Base-by-base conservation (phyloP, 2,113 vertebrate species). In the Corydoras sp. region DNA sequence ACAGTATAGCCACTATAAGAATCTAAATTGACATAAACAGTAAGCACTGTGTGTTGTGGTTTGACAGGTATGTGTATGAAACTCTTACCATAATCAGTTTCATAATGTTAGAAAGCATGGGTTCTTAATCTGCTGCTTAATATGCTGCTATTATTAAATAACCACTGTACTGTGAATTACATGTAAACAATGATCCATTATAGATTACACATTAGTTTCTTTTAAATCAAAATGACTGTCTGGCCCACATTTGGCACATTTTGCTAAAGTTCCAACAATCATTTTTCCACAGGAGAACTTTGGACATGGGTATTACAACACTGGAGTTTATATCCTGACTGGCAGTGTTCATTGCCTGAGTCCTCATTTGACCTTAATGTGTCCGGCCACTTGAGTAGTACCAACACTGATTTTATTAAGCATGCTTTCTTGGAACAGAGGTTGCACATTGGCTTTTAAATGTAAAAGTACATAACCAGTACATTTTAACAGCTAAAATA, bases 381-480 rank as follows among this genome's bases (percentile, higher is more conserved):
- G 63, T 71, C 14, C 32, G 29, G 31, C 29, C 50, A 65, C 51
- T 74, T 74, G 68, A 71, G 66, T 76, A 66, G 74, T 67, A 71
- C 71, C 68, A 35, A 61, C 43, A 62, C 56, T 29, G 18, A 60
- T 59, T 61, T 24, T 48, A 69, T 73, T 60, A 69, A 54, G 58
- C 53, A 43, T 60, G 29, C 15, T 60, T 66, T 29, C 32, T 70
- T 31, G 35, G 12, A 53, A 66, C 51, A 13, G 32, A 74, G 72
- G 65, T 74, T 14, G 3, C 4, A 60, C 58, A 50, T 73, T 73
- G 58, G 56, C 54, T 30, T 58, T 61, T 11, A 54, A 61, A 55
- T 61, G 3, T 24, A 10, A 9, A 30, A 65, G 43, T 43, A 43
- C 35, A 8, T 43, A 43, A 43, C 35, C 35, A 43, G 4, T 43